Conservation (phyloP, 2,888 invertebrate species). For the Drosophila emarginata region DNA sequence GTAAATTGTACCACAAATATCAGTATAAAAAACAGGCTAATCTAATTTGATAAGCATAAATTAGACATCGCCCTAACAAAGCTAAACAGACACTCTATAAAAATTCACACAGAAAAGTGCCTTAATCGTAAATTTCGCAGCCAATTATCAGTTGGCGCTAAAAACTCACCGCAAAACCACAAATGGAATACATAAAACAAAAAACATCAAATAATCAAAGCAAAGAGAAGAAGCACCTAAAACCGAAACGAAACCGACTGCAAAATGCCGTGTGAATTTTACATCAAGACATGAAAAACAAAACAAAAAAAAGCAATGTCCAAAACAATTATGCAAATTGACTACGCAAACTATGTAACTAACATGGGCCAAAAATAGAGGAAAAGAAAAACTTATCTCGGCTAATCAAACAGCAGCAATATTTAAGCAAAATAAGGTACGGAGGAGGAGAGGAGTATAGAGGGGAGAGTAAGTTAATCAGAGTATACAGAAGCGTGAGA, state of each 20-base stretch:
- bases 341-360: conserved; percentile 55
- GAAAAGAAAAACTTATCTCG: conserved; percentile 49
- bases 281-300: conserved; percentile 4
- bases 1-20: neutral
- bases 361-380: conserved; percentile 35
- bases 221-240: too few relatives aligned
- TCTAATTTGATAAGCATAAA: conserved; percentile 7
- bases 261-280: conserved; percentile 41
- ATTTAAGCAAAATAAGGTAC: conserved; percentile 53
- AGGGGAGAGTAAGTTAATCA: conserved; percentile 4
- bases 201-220: conserved; percentile 22
- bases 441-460: conserved; percentile 35
- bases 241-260: neutral
- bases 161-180: conserved; percentile 34
- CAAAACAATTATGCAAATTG: conserved; percentile 64
- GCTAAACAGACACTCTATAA: conserved; percentile 9
- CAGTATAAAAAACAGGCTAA: neutral
- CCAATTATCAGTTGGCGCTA: conserved; percentile 21
- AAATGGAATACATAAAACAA: conserved; percentile 4
- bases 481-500: conserved; percentile 50
- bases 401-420: conserved; percentile 12
- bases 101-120: conserved; percentile 1
- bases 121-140: conserved; percentile 25
- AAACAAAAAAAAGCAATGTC: conserved; percentile 20
- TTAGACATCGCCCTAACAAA: neutral